Evolutionary conservation across 2,113 vertebrate species (phyloP).

Genomic region (Mus pahari): DNA sequence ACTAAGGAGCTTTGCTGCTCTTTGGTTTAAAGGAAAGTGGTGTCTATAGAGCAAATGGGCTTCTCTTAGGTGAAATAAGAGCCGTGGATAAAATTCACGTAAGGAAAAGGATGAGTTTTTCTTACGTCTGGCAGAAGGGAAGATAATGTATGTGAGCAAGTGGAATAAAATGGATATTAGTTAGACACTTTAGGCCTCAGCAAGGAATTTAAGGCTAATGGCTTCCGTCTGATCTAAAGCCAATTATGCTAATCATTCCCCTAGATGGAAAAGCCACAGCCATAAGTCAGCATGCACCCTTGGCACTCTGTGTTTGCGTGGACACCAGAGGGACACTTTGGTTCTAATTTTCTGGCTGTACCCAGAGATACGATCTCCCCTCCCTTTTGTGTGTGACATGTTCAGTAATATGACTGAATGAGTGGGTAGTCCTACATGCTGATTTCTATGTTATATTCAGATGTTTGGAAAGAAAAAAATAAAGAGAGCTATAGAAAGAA

Average conservation of each 20-base stretch:
- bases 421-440: background rate
- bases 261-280: slow-evolving; percentile 79
- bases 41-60: slow-evolving; percentile 64
- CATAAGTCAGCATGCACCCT: slow-evolving; percentile 68
- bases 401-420: background rate
- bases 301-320: slow-evolving; percentile 35
- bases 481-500: background rate
- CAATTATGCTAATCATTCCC: slow-evolving; percentile 85
- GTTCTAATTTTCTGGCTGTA: background rate
- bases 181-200: slow-evolving; percentile 76
- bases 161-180: slow-evolving; percentile 77
- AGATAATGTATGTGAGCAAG: slow-evolving; percentile 72
- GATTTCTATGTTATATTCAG: background rate
- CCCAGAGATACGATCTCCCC: slow-evolving; percentile 63
- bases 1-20: background rate
- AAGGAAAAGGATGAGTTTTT: background rate
- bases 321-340: slow-evolving; percentile 66
- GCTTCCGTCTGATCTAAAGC: slow-evolving; percentile 79
- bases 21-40: background rate
- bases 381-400: background rate
- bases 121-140: slow-evolving; percentile 64
- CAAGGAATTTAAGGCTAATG: slow-evolving; percentile 84
- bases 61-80: slow-evolving; percentile 38
- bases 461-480: background rate
- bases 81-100: background rate